Evolutionary conservation across 2,113 vertebrate species (phyloP), one percentile per base, ranked within the genome.

Genomic region (Athene noctua): DNA sequence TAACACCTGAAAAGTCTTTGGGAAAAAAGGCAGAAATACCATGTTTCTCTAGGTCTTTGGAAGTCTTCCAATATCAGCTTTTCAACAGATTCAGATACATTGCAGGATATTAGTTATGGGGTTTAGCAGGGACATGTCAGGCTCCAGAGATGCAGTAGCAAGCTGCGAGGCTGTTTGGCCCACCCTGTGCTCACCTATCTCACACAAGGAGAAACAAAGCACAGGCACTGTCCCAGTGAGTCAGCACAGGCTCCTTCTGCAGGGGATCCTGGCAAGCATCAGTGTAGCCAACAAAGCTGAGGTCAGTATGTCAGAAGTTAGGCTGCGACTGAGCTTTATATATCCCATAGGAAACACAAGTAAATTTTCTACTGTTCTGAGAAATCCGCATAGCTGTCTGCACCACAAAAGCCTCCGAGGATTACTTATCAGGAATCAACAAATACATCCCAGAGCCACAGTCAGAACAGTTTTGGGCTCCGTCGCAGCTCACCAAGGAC

Each of bases 1-100:
- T 38, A 93, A 86, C 65, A 96, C 85, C 75, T 79, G 85, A 90
- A 66, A 94, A 87, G 15, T 81, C 72, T 91, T 86, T 52, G 59
- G 63, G 82, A 71, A 87, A 80, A 49, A 86, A 77, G 85, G 57
- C 58, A 88, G 59, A 80, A 90, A 49, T 70, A 65, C 32, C 63
- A 67, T 34, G 32, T 86, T 90, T 65, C 44, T 58, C 52, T 29
- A 78, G 30, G 54, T 87, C 58, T 88, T 87, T 95, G 72, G 84
- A 91, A 79, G 47, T 38, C 25, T 92, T 97, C 82, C 74, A 84
- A 38, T 29, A 75, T 61, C 13, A 62, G 54, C 29, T 73, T 95
- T 77, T 88, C 44, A 63, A 51, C 70, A n/a, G 74, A 91, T 92
- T 96, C 62, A 44, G 54, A 85, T 47, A 62, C 62, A 75, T 54